Evolutionary conservation across 2,888 invertebrate species (phyloP), one percentile per base, ranked within the genome.

Genomic region (Drosophila austrosaltans): DNA sequence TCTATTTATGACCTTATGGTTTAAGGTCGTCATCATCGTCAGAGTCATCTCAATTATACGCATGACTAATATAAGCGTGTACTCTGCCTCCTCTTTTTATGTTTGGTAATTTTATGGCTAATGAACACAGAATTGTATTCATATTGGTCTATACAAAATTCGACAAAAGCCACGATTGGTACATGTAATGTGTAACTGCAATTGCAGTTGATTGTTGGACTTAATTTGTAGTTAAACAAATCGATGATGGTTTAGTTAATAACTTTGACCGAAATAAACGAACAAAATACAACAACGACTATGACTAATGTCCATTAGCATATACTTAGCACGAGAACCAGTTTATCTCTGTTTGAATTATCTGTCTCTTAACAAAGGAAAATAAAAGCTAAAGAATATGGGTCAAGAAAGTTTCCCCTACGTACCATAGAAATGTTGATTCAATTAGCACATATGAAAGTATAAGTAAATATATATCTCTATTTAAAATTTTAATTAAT

Each of bases 301-400:
- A 82, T 64, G 78, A 69, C 81, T 76, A 75, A 72, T 77, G 72
- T 69, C 81, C 79, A 84, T 84, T 86, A 83, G 81, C 83, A 86
- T 84, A 78, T 78, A 83, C 81, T 86, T 81, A 81, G 76, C 83
- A 86, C 77, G 69, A 82, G 75, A 84, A 79, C 81, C 75, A 71
- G 71, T 74, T 74, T 74, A 28, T 22, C 44, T 25, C 20, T 12
- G 8, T 39, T 39, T 6, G 36, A 44, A 70, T 71, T 68, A 16
- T 16, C 30, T n/a, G 36, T 42, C 25, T 56, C 58, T 61, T 66
- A 48, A 70, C 75, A 75, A 79, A 72, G 70, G 77, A 75, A 67
- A 67, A 40, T 53, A 40, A 59, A 54, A 58, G 65, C 30, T 59
- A 58, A 32, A 65, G 59, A 30, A 36, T 25, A 63, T 40, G 20